Evolutionary conservation across 2,113 vertebrate genomes (phyloP).

Genomic region (Entosphenus tridentatus): DNA sequence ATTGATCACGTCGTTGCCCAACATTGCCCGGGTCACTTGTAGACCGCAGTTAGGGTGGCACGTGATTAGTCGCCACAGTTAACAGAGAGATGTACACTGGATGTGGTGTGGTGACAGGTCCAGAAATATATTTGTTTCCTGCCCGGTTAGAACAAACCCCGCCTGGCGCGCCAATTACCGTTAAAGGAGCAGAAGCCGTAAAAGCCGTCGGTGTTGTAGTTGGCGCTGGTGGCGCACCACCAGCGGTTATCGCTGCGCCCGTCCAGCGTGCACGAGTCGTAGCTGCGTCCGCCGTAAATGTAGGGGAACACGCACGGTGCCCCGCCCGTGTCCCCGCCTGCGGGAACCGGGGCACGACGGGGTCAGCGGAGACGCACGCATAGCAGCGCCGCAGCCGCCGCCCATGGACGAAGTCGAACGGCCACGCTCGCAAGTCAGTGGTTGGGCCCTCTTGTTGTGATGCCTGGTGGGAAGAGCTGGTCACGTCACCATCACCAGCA

Average conservation of each 20-base stretch:
- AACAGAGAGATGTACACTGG: neutral
- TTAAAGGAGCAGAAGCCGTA: constrained; percentile 93
- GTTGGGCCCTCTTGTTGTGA: no score
- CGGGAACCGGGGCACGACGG: constrained; percentile 13
- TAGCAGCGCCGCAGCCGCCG: no score
- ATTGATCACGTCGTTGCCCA: no score
- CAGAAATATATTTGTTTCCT: constrained; percentile 1
- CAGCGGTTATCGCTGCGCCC: constrained; percentile 66
- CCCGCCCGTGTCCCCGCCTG: constrained; percentile 73
- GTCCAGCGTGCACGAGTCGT: constrained; percentile 52
- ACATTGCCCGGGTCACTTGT: no score
- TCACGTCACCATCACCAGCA: no score
- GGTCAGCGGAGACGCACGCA: no score
- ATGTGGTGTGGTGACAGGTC: neutral
- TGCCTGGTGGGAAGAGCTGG: no score
- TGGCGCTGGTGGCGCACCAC: constrained; percentile 57
- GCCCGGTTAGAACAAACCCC: no score
- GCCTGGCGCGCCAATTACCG: constrained; percentile 23
- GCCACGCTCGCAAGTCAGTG: no score
- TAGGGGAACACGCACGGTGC: constrained; percentile 73
- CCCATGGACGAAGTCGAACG: no score
- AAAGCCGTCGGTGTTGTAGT: constrained; percentile 73
- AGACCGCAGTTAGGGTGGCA: no score
- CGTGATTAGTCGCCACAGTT: no score
- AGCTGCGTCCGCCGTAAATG: constrained; percentile 54